A percentile compares a stretch with the other conserved stretches of the same genome.
Evolutionary conservation across 2,113 vertebrate genomes (phyloP).

Genomic region (Sarotherodon lohbergeri): DNA sequence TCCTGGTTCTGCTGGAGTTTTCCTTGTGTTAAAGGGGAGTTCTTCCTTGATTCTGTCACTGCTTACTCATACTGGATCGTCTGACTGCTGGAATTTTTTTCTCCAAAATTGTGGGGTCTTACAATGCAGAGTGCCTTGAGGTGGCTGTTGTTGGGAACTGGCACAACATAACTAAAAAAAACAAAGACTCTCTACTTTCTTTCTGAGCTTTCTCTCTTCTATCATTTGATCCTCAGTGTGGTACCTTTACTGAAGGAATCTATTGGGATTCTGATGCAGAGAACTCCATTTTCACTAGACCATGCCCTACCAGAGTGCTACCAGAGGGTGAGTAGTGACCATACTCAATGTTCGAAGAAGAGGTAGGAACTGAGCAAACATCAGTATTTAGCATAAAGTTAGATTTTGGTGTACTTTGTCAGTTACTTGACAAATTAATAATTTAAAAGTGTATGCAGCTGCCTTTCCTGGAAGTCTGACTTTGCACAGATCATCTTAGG

Average conservation of each 20-base stretch:
- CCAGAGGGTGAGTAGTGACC: conserved; percentile 82
- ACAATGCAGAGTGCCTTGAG: not conserved
- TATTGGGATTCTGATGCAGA: conserved; percentile 96
- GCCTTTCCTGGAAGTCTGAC: not conserved
- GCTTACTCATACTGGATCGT: not conserved
- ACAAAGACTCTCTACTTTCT: not conserved
- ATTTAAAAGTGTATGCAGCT: not conserved
- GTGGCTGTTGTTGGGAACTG: not conserved
- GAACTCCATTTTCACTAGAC: conserved; percentile 89
- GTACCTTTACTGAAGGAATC: conserved; percentile 92
- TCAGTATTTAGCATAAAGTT: not conserved
- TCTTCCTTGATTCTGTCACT: not conserved
- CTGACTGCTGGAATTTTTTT: not conserved
- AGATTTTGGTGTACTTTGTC: not conserved
- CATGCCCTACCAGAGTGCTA: conserved; percentile 87
- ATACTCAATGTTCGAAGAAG: not conserved
- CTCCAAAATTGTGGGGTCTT: not conserved
- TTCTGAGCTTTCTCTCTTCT: not conserved
- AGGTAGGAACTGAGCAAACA: not conserved
- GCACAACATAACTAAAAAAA: not conserved
- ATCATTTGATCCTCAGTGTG: conserved; percentile 74
- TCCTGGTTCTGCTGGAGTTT: not conserved
- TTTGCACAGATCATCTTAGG: not conserved
- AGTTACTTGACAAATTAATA: not conserved
- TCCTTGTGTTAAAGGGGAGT: not conserved